Evolutionary conservation across 1,140 invertebrate species (phyloP).

Genomic region (Monomorium pharaonis): DNA sequence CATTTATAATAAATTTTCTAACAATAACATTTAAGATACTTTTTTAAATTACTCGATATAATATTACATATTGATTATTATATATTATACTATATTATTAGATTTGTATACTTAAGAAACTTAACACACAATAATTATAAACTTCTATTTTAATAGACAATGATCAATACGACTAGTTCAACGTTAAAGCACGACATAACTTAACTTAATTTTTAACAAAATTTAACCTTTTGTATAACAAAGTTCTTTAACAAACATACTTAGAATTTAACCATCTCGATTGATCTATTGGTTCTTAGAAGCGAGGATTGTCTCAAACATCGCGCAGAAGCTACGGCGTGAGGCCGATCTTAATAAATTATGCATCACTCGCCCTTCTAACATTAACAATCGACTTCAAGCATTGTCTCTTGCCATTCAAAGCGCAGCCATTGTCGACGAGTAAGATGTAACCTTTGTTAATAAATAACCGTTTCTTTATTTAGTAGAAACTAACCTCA

Average conservation of each 20-base stretch:
- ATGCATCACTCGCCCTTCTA: slow-evolving; percentile 78
- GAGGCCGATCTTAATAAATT: slow-evolving; percentile 76
- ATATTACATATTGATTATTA: too few species aligned
- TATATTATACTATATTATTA: too few species aligned
- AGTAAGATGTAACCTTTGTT: slow-evolving; percentile 77
- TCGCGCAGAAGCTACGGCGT: slow-evolving; percentile 55
- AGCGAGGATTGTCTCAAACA: slow-evolving; percentile 29
- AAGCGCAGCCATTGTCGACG: slow-evolving; percentile 72
- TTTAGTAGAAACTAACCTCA: slow-evolving; percentile 66
- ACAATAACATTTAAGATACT: background rate
- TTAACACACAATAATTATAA: background rate
- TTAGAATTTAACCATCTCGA: slow-evolving; percentile 13
- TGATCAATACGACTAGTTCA: background rate
- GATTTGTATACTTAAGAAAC: background rate
- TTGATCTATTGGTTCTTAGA: slow-evolving; percentile 28
- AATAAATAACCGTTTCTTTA: slow-evolving; percentile 76
- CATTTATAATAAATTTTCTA: background rate
- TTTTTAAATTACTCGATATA: background rate
- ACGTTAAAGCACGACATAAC: background rate
- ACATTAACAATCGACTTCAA: slow-evolving; percentile 76
- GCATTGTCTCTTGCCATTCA: slow-evolving; percentile 79
- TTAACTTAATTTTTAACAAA: background rate
- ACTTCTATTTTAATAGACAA: background rate
- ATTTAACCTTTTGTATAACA: background rate
- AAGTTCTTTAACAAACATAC: background rate